Evolutionary conservation across 2,888 invertebrate genomes (phyloP).

Genomic region (Junonia oenone): DNA sequence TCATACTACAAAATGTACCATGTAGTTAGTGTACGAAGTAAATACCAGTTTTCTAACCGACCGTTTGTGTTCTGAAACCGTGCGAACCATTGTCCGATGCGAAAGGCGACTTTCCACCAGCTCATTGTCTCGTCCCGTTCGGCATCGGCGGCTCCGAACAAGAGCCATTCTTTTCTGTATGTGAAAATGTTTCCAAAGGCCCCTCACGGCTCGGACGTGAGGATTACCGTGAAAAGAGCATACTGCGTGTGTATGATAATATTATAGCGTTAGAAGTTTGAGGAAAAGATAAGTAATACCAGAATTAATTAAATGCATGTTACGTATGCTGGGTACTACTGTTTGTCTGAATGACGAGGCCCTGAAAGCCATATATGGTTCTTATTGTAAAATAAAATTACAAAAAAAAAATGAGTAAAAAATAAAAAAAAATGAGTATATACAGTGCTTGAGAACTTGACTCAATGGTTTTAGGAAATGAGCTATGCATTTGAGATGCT

Average conservation of each 20-base stretch:
- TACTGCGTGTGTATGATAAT: neutral
- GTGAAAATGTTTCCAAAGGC: slow-evolving; percentile 23
- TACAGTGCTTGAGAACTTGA: too few relatives aligned
- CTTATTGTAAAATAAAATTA: too few relatives aligned
- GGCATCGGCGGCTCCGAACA: slow-evolving; percentile 23
- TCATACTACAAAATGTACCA: neutral
- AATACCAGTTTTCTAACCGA: slow-evolving; percentile 5
- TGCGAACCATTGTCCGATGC: slow-evolving; percentile 24
- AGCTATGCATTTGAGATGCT: too few relatives aligned
- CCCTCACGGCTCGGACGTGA: neutral
- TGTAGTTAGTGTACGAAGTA: neutral
- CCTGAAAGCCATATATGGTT: too few relatives aligned
- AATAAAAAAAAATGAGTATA: too few relatives aligned
- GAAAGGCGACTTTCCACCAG: slow-evolving; percentile 25
- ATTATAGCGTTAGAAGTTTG: too few relatives aligned
- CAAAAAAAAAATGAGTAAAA: too few relatives aligned
- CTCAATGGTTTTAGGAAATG: too few relatives aligned
- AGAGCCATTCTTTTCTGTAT: slow-evolving; percentile 17
- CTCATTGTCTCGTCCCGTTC: slow-evolving; percentile 23
- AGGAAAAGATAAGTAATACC: too few relatives aligned
- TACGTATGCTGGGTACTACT: too few relatives aligned
- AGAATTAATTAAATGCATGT: too few relatives aligned
- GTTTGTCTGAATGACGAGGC: too few relatives aligned
- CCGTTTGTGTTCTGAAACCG: slow-evolving; percentile 9
- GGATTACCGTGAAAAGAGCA: neutral